Percentiles rank a stretch among this genome's conserved stretches.
Conservation (phyloP, 2,888 invertebrate genomes). For the Torymus texanus region DNA sequence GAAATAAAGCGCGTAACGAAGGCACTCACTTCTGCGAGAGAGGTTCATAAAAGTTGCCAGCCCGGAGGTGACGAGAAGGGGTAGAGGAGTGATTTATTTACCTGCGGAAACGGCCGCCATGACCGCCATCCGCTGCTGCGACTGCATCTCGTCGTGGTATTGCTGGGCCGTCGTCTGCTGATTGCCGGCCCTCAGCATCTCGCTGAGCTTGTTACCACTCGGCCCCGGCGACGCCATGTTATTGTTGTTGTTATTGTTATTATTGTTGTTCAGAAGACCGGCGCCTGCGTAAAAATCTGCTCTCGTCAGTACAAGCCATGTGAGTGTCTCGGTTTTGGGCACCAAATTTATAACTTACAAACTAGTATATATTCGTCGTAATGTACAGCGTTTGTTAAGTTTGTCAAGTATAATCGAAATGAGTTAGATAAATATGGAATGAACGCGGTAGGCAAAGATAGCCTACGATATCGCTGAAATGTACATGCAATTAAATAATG, state of each 20-base stretch:
- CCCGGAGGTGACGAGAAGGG: too few relatives aligned
- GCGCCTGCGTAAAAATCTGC: conserved; percentile 78
- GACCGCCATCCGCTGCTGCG: conserved; percentile 75
- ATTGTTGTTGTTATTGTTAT: conserved; percentile 81
- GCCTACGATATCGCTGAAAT: too few relatives aligned
- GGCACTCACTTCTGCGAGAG: too few relatives aligned
- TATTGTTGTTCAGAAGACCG: conserved; percentile 83
- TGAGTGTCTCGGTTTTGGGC: conserved; percentile 45
- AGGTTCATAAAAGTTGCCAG: too few relatives aligned
- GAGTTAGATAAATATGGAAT: too few relatives aligned
- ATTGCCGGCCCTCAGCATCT: conserved; percentile 72
- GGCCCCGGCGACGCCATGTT: conserved; percentile 75
- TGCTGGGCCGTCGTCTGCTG: conserved; percentile 73
- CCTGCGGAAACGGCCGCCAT: conserved; percentile 74
- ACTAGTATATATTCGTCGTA: conserved; percentile 7
- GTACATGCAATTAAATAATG: too few relatives aligned
- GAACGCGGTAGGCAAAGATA: too few relatives aligned
- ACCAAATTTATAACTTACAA: conserved; percentile 42
- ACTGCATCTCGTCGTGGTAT: conserved; percentile 78
- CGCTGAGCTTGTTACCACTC: conserved; percentile 74
- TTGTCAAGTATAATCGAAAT: too few relatives aligned
- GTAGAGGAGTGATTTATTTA: conserved; percentile 57
- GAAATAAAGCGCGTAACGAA: too few relatives aligned
- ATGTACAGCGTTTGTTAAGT: background rate
- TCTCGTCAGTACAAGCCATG: conserved; percentile 70